phyloP scores from a whole-genome alignment of 2,797 vertebrate species.

The Xiphophorus birchmanni region DNA sequence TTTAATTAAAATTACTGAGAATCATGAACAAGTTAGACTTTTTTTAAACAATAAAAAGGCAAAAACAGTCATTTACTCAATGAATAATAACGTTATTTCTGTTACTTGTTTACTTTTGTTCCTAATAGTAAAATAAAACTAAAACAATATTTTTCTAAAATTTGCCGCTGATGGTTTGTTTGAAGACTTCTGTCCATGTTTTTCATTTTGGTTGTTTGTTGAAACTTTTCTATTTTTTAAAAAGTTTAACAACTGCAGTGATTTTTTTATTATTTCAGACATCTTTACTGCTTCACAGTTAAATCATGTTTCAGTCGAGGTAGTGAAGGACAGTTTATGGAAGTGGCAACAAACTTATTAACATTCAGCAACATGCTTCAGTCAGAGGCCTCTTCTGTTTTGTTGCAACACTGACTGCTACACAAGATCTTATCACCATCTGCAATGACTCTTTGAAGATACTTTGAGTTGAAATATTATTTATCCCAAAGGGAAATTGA shows the following conservation, averaged over 20 bases:
- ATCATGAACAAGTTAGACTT: background rate
- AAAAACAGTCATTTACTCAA: background rate
- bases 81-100: background rate
- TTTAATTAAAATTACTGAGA: background rate
- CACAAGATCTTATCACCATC: no score
- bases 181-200: no score
- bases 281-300: constrained; percentile 70
- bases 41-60: background rate
- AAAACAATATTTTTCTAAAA: background rate
- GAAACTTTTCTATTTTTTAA: no score
- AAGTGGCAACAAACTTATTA: background rate
- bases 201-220: no score
- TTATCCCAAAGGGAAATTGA: no score
- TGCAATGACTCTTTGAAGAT: no score
- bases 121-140: background rate
- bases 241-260: no score
- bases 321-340: constrained; percentile 55
- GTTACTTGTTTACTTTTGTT: background rate
- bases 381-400: background rate
- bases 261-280: background rate
- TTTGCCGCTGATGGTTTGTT: no score
- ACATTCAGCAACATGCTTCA: background rate
- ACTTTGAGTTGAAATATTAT: no score
- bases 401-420: background rate
- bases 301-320: constrained; percentile 72